These are phyloP conservation scores for Cryptotermes secundus DNA, from an alignment of 1,140 invertebrate species.

Conservation along the genomic window DNA sequence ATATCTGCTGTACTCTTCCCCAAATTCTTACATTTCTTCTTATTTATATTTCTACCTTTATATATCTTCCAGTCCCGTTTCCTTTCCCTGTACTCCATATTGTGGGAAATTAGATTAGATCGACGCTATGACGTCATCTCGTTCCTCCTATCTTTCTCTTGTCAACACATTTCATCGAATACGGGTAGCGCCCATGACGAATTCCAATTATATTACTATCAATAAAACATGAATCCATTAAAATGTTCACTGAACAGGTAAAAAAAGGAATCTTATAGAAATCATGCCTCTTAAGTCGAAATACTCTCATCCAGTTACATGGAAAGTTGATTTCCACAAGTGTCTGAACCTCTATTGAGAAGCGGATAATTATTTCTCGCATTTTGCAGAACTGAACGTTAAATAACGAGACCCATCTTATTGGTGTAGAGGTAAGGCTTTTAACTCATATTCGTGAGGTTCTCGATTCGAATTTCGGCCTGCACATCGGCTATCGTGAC, in stretches of 20 bases:
- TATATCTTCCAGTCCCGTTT: neutral
- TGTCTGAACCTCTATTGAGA: too few species aligned
- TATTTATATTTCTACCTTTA: neutral
- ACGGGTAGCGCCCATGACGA: neutral
- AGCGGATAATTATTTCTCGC: too few species aligned
- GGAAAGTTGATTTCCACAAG: too few species aligned
- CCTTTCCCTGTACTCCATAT: neutral
- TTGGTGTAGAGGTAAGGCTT: too few species aligned
- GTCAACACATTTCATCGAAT: neutral
- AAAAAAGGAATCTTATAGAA: too few species aligned
- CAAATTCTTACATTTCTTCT: neutral
- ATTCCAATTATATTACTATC: constrained; percentile 5
- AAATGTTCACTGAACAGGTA: neutral
- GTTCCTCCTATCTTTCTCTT: neutral
- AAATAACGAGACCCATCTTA: too few species aligned
- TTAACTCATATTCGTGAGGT: too few species aligned
- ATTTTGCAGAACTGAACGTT: too few species aligned
- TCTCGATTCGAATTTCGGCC: too few species aligned
- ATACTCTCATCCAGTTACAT: neutral
- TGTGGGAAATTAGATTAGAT: neutral
- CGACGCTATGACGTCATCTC: neutral
- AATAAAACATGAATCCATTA: neutral
- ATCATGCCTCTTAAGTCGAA: too few species aligned
- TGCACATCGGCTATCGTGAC: too few species aligned
- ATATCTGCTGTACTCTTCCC: neutral